Evolutionary conservation across 2,797 vertebrate genomes (phyloP), one percentile per base, ranked within the genome.

Genomic region (Neosalanx taihuensis): DNA sequence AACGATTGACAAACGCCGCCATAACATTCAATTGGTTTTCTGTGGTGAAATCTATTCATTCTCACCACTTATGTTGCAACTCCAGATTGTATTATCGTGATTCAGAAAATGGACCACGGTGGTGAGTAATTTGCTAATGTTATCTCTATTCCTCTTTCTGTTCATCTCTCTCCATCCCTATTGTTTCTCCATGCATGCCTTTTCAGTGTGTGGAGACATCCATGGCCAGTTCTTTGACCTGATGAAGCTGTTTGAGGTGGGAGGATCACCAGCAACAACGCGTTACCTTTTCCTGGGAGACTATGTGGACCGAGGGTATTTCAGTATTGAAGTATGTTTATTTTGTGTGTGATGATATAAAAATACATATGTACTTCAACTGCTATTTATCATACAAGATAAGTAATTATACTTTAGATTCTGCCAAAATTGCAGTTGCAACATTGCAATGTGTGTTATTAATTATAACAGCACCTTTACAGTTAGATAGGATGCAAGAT

Each of bases 291-390:
- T 99, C 92, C 91, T 99, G 82, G 97, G 97, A 74, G 97, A 99
- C 92, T 99, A 99, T 23, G 97, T 99, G 81, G 97, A 99, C 95
- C 95, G 97, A 96, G 97, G 97, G 83, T 99, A 99, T 93, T 99
- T 99, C 94, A 99, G 97, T 93, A 99, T 99, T 89, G 97, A 99
- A 94, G 97, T 99, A 93, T 95, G 95, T 96, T 41, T 23, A 29
- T 51, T 46, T 31, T 10, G 10, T 7, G 5, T 33, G 9, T 64
- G 18, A 20, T 6, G 41, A 9, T 26, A 5, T 23, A 0, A 49
- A 26, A 46, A 46, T 7, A 46, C 64, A 30, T 46, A 15, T 66
- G 10, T 46, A 51, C 18, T 58, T 58, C 3, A 7, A 51, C 41
- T 66, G 29, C 37, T 66, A 46, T 66, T 26, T 18, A 15, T 29